Evolutionary conservation across 2,797 vertebrate genomes (phyloP), one percentile per base, ranked within the genome.

Genomic region (Neopelma chrysocephalum): DNA sequence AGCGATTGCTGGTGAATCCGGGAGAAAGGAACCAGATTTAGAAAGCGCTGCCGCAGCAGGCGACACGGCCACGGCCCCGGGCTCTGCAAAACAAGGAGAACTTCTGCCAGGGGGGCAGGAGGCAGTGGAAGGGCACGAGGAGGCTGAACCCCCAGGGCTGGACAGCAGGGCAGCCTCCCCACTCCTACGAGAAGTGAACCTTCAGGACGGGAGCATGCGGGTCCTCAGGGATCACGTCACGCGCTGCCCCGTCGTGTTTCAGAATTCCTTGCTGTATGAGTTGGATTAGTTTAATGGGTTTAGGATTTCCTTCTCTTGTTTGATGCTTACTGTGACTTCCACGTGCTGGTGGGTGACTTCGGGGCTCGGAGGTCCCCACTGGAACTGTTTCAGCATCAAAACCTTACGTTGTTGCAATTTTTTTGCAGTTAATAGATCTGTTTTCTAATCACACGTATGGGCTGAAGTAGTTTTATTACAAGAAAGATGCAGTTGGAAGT

Each of bases 161-260:
- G 40, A 47, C 2, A 47, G 18, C 29, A 34, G 84, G 48, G 56
- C 82, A 1, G 94, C 85, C 3, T 84, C 96, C 32, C 97, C 75
- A 0, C 5, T 96, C 3, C 81, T 99, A 47, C 97, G 89, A 72
- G 99, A 99, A 90, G 96, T 98, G 12, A 97, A 96, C 82, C 23
- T 57, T 26, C 50, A 94, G 73, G 98, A 98, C 10, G 98, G 98
- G 32, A 98, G 96, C 9, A 96, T 97, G 90, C 95, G 72, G 5
- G 27, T 98, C 36, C 87, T 98, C 50, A 93, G 94, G 15, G 97
- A 99, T 29, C 99, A 99, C 40, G 91, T 93, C 5, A 99, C 98
- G 3, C 97, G 69, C 5, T 98, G 98, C 72, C 97, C 98, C 3
- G 90, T 99, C 14, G 19, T 11, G 22, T 99, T 99, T 88, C 98